These are phyloP conservation scores for Sarcophaga variegata DNA, from an alignment of 2,888 invertebrate species.

Conservation along the genomic window DNA sequence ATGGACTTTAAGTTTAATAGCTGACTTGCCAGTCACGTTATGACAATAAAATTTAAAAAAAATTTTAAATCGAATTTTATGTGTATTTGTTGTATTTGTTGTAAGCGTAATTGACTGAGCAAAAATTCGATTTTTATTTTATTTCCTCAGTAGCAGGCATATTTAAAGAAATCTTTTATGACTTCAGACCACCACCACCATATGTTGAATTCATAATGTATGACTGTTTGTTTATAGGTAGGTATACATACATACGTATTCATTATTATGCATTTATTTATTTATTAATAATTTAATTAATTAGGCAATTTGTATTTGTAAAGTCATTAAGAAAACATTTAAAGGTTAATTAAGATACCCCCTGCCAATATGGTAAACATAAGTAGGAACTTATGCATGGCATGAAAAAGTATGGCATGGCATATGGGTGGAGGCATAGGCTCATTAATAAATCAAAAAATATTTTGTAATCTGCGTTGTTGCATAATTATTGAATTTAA, in stretches of 20 bases:
- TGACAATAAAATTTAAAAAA: slow-evolving; percentile 27
- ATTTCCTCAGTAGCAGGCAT: no score
- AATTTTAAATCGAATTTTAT: slow-evolving; percentile 41
- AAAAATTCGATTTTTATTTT: no score
- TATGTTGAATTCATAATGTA: neutral
- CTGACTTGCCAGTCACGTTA: slow-evolving; percentile 34
- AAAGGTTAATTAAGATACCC: slow-evolving; percentile 38
- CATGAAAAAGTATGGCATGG: neutral
- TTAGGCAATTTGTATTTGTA: slow-evolving; percentile 37
- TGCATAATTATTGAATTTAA: slow-evolving; percentile 8
- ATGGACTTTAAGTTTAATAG: neutral
- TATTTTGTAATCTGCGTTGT: neutral
- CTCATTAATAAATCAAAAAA: neutral
- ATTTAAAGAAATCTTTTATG: no score
- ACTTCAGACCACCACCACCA: neutral
- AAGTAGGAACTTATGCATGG: neutral
- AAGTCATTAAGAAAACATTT: slow-evolving; percentile 35
- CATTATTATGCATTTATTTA: neutral
- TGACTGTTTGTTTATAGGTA: neutral
- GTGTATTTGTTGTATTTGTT: no score
- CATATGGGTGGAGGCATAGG: neutral
- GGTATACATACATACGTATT: slow-evolving; percentile 21
- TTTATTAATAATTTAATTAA: slow-evolving; percentile 22
- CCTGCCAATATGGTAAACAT: neutral
- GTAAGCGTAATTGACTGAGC: no score